These are phyloP conservation scores for Cosmopolites sordidus DNA, from an alignment of 2,888 invertebrate genomes.

Conservation along the genomic window DNA sequence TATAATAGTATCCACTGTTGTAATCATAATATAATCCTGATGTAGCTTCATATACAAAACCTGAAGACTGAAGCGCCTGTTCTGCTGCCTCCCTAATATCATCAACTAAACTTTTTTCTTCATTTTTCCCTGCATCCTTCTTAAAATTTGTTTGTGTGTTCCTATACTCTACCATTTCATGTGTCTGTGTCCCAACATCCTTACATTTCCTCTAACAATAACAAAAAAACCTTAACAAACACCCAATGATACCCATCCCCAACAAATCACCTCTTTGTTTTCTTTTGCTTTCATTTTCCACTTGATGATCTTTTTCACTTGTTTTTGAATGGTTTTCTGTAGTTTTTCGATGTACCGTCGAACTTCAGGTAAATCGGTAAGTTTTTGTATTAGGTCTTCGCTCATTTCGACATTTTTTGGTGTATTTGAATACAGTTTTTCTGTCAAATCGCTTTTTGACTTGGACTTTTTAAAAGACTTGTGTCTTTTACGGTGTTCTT, in stretches of 20 bases:
- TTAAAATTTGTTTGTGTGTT: not conserved
- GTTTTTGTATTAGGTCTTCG: conserved; percentile 44
- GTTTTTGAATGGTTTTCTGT: conserved; percentile 54
- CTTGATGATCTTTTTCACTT: conserved; percentile 56
- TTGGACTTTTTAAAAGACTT: not conserved
- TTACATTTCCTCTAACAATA: conserved; percentile 5
- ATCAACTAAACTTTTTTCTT: conserved; percentile 57
- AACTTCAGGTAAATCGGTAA: conserved; percentile 59
- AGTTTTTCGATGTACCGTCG: conserved; percentile 56
- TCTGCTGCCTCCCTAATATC: conserved; percentile 76
- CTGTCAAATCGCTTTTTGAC: not conserved
- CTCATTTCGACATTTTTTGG: conserved; percentile 10
- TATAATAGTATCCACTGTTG: conserved; percentile 85
- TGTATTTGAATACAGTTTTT: not conserved
- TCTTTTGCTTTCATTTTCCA: conserved; percentile 53
- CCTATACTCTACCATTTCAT: not conserved
- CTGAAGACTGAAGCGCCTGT: conserved; percentile 65
- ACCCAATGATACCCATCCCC: not conserved
- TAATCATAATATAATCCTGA: conserved; percentile 87
- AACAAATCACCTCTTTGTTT: conserved; percentile 15
- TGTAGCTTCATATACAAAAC: conserved; percentile 82
- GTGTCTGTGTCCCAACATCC: conserved; percentile 37
- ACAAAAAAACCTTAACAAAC: not conserved
- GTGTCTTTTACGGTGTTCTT: not conserved
- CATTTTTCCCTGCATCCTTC: conserved; percentile 22